Conservation (phyloP, 2,113 vertebrate genomes). For the Chaetura pelagica region DNA sequence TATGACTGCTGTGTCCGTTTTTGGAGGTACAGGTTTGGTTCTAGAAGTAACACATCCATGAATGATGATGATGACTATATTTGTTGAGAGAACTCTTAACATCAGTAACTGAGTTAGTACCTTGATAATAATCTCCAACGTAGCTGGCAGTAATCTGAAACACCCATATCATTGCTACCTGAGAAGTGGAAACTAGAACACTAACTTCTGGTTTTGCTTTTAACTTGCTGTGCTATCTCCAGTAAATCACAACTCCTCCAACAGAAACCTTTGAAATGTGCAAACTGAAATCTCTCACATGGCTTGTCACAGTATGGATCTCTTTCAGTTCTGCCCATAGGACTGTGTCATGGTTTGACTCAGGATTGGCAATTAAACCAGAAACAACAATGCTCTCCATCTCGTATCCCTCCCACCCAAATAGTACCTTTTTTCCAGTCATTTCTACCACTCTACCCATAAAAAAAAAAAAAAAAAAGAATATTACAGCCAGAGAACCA, state of each 20-base stretch:
- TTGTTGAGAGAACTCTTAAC: background rate
- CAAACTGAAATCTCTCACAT: background rate
- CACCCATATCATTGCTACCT: background rate
- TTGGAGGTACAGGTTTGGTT: background rate
- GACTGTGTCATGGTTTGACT: background rate
- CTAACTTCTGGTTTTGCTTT: background rate
- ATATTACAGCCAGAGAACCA: fast-evolving
- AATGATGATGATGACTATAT: background rate
- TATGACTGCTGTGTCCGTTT: background rate
- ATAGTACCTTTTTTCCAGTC: background rate
- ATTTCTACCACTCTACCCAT: background rate
- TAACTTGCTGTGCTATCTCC: background rate
- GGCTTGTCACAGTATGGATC: background rate
- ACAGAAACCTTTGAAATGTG: background rate
- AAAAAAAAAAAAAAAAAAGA: background rate
- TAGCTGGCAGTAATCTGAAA: background rate
- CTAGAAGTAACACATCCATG: background rate
- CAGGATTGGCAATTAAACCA: no score
- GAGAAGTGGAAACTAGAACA: background rate
- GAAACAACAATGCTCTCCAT: no score
- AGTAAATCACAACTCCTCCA: background rate
- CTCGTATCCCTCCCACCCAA: background rate
- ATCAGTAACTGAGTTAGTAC: background rate
- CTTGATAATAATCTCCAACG: background rate
- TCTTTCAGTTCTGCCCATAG: background rate